These are phyloP conservation scores for Saccostrea echinata DNA, from an alignment of 1,140 invertebrate species.

Conservation along the genomic window DNA sequence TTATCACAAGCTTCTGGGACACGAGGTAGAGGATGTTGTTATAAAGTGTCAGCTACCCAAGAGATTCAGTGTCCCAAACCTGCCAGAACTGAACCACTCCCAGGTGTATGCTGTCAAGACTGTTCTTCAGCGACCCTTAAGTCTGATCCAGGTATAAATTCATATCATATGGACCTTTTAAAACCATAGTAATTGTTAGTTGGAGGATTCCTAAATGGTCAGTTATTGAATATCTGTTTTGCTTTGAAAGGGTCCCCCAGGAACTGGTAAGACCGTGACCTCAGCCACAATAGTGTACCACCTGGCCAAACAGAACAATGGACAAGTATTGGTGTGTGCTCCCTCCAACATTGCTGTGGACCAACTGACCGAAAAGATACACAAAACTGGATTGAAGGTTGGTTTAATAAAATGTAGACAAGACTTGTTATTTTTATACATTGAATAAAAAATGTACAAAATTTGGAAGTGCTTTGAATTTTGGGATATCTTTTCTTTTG, in stretches of 20 bases:
- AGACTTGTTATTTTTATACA: no score
- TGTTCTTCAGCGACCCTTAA: constrained; percentile 96
- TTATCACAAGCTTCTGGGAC: constrained; percentile 97
- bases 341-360: constrained; percentile 99
- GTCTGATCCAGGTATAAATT: constrained; percentile 91
- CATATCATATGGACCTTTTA: not conserved
- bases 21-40: constrained; percentile 97
- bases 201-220: no score
- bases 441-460: not conserved
- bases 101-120: constrained; percentile 99
- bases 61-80: constrained; percentile 96
- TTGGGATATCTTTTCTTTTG: not conserved
- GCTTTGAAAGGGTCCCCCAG: constrained; percentile 85
- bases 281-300: constrained; percentile 99
- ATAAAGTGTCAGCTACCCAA: constrained; percentile 92
- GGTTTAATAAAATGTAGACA: not conserved
- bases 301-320: constrained; percentile 93
- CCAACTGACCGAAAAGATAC: constrained; percentile 99
- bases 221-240: not conserved
- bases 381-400: constrained; percentile 96
- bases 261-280: constrained; percentile 99
- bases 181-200: not conserved
- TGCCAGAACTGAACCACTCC: constrained; percentile 98
- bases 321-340: constrained; percentile 98
- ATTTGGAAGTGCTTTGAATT: not conserved